A percentile compares a stretch with the other conserved stretches of the same genome.
phyloP scores from a whole-genome alignment of 2,888 invertebrate genomes.

The Leucania comma region DNA sequence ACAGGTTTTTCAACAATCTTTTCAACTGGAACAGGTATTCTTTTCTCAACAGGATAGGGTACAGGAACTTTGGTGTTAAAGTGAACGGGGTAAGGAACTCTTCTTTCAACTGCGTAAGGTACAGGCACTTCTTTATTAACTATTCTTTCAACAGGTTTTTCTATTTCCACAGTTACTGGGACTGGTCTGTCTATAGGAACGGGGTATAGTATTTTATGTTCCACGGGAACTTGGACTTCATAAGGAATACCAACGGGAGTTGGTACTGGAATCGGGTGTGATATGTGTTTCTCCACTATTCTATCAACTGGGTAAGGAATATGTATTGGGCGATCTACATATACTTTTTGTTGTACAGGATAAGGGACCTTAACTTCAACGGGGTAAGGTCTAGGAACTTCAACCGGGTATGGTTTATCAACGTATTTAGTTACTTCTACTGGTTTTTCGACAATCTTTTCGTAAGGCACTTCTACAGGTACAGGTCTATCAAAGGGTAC shows the following conservation, averaged over 20 bases:
- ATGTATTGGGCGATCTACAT: slow-evolving; percentile 87
- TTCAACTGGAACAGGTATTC: slow-evolving; percentile 83
- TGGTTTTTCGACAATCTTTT: slow-evolving; percentile 90
- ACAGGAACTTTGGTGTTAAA: slow-evolving; percentile 87
- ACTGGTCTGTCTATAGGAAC: slow-evolving; percentile 84
- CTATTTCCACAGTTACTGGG: slow-evolving; percentile 84
- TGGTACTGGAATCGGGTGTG: slow-evolving; percentile 83
- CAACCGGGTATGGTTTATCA: slow-evolving; percentile 91
- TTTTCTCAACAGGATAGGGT: slow-evolving; percentile 86
- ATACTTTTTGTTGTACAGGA: slow-evolving; percentile 88
- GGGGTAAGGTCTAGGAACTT: slow-evolving; percentile 88
- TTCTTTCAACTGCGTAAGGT: slow-evolving; percentile 89
- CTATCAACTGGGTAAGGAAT: slow-evolving; percentile 89
- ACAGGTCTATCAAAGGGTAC: slow-evolving; percentile 85
- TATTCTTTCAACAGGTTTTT: slow-evolving; percentile 77
- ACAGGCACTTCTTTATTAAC: slow-evolving; percentile 85
- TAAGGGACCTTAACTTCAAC: slow-evolving; percentile 89
- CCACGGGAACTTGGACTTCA: slow-evolving; percentile 79
- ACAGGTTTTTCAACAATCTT: slow-evolving; percentile 91
- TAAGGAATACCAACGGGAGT: slow-evolving; percentile 85
- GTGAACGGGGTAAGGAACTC: slow-evolving; percentile 84
- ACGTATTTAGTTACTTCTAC: slow-evolving; percentile 87
- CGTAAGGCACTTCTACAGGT: slow-evolving; percentile 84
- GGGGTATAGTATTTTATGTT: slow-evolving; percentile 81
- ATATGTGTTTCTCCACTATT: slow-evolving; percentile 87